Base-by-base conservation (phyloP, 1,140 invertebrate genomes). In the Acromyrmex heyeri region DNA sequence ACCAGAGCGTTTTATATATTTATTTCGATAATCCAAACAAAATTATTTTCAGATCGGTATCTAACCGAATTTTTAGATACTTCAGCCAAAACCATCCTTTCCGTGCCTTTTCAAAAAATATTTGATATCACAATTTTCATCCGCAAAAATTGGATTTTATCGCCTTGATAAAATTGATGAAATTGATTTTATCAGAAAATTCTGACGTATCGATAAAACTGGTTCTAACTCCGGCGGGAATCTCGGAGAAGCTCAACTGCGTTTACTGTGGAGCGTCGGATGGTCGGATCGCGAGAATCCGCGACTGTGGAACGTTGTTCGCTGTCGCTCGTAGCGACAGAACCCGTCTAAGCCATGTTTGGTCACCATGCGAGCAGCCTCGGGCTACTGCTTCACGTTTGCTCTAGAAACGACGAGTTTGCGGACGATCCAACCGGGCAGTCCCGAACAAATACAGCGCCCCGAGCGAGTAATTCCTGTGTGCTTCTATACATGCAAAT, bases 341-440 rank as follows among this genome's bases (percentile, higher is more conserved):
- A 62, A 24, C 59, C 53, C 27, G 21, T 21, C 67, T 75, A 70
- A 85, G 69, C 85, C 86, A 70, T 91, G 86, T 91, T 91, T 91
- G 82, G 82, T 77, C 81, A 85, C 76, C 57, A 75, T 27, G 61
- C 21, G 61, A 61, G 50, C 7, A 61, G 62, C 76, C 44, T 62
- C 55, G 55, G 69, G 79, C 79, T 18, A 30, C 55, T 48, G 64
- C 73, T 86, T 76, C 76, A 30, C 64, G 85, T 86, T 87, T 76
- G 77, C 78, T 89, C 76, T 34, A 70, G 86, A 85, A 91, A 91
- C 77, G 85, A 65, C 62, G 50, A 88, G 61, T 78, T 89, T 83
- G 70, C 48, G 38, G 70, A 55, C 70, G 77, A 86, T 5, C n/a
- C 77, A 50, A 77, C 61, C 61, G 50, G 16, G 18, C 30, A 44